phyloP scores from a whole-genome alignment of 2,888 invertebrate species.

The Andrena fulva region DNA sequence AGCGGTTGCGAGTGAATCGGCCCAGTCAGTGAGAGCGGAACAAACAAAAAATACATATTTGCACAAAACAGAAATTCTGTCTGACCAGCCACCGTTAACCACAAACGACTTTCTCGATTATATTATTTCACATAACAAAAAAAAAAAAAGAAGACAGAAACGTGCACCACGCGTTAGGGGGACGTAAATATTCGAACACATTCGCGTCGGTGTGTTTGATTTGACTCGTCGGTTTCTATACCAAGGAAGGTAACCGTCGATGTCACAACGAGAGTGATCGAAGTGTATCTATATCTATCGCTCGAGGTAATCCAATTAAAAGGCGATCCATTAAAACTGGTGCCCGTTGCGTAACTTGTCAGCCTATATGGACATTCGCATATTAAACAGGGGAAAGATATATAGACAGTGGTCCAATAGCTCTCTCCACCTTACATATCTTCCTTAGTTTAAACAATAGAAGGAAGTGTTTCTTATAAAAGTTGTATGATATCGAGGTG shows the following conservation, averaged over 20 bases:
- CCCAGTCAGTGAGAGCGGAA: slow-evolving; percentile 6
- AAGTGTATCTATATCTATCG: slow-evolving; percentile 31
- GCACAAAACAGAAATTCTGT: slow-evolving; percentile 21
- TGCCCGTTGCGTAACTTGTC: slow-evolving; percentile 38
- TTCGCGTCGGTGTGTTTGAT: background rate
- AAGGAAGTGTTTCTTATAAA: too few species aligned
- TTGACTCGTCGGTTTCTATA: background rate
- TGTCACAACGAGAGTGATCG: slow-evolving; percentile 41
- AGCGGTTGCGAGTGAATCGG: slow-evolving; percentile 36
- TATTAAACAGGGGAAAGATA: background rate
- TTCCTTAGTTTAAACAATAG: too few species aligned
- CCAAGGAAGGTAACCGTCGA: slow-evolving; percentile 27
- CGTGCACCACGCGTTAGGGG: background rate
- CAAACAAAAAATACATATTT: slow-evolving; percentile 11
- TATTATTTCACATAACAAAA: background rate
- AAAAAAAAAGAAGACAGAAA: background rate
- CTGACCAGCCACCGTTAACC: slow-evolving; percentile 53
- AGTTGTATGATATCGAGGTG: too few species aligned
- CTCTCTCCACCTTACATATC: too few species aligned
- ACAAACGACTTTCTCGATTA: slow-evolving; percentile 29
- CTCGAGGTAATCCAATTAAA: slow-evolving; percentile 57
- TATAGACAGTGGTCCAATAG: background rate
- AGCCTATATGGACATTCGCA: slow-evolving; percentile 18
- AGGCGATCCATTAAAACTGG: slow-evolving; percentile 48
- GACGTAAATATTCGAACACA: background rate